Percentiles rank a stretch among this genome's conserved stretches.
These are phyloP conservation scores for Caenorhabditis auriculariae DNA, from an alignment of 2,888 invertebrate species.

Conservation along the genomic window DNA sequence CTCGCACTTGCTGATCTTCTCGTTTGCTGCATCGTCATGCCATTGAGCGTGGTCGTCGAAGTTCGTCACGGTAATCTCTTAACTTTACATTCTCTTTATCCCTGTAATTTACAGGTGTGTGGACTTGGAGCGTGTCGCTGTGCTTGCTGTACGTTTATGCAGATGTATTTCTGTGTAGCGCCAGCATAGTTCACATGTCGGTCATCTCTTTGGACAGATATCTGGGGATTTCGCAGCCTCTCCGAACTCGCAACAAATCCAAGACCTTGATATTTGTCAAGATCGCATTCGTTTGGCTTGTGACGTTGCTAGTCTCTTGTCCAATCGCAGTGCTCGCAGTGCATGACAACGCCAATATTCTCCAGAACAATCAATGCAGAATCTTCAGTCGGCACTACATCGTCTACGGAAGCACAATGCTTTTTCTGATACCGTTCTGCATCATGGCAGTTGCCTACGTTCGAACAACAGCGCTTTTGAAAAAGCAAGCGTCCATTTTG, in stretches of 20 bases:
- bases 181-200: conserved; percentile 70
- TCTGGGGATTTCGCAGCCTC: conserved; percentile 73
- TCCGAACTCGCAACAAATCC: conserved; percentile 87
- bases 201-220: conserved; percentile 68
- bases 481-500: conserved; percentile 65
- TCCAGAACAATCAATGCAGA: conserved; percentile 65
- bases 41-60: conserved; percentile 87
- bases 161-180: conserved; percentile 70
- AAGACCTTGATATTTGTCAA: conserved; percentile 76
- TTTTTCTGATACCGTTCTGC: conserved; percentile 89
- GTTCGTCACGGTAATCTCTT: conserved; percentile 78
- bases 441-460: conserved; percentile 95
- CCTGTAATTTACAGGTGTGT: conserved; percentile 41
- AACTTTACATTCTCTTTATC: background rate
- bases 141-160: conserved; percentile 82
- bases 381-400: conserved; percentile 62
- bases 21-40: conserved; percentile 92
- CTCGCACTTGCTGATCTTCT: conserved; percentile 89
- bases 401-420: conserved; percentile 80
- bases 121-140: conserved; percentile 64
- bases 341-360: conserved; percentile 67
- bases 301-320: conserved; percentile 86
- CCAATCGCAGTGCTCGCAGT: conserved; percentile 73
- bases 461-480: conserved; percentile 83
- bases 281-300: conserved; percentile 88